phyloP scores from a whole-genome alignment of 2,888 invertebrate genomes.

The Chrysolina haemoptera region DNA sequence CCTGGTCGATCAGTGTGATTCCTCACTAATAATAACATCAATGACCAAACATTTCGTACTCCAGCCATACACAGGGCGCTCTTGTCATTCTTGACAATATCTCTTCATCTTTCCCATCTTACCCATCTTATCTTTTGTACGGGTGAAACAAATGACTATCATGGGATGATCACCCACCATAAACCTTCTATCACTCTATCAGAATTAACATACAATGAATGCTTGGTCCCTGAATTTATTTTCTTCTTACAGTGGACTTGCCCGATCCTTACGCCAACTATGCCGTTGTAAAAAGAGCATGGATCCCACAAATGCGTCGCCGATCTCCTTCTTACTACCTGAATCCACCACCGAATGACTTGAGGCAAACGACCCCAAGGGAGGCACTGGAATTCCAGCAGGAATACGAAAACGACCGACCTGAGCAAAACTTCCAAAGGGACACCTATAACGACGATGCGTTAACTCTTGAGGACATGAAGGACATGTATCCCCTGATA shows the following conservation, averaged over 20 bases:
- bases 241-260: conserved; percentile 62
- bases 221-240: no score
- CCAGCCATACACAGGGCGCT: no score
- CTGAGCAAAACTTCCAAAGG: conserved; percentile 30
- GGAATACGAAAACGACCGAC: conserved; percentile 49
- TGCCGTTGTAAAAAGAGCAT: conserved; percentile 61
- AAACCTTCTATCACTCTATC: no score
- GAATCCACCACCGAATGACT: conserved; percentile 1
- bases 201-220: no score
- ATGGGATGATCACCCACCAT: no score
- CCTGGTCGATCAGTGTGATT: no score
- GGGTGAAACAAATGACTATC: no score
- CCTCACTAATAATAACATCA: no score
- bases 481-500: conserved; percentile 58
- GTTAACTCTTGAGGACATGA: conserved; percentile 53
- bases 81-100: no score
- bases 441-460: conserved; percentile 26
- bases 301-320: conserved; percentile 68
- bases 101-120: no score
- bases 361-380: conserved; percentile 60
- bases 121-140: no score
- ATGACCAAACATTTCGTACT: no score
- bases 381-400: conserved; percentile 62
- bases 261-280: conserved; percentile 65
- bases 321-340: conserved; percentile 63